phyloP scores from a whole-genome alignment of 23 tunicate genomes.

The Botrylloides violaceus region DNA sequence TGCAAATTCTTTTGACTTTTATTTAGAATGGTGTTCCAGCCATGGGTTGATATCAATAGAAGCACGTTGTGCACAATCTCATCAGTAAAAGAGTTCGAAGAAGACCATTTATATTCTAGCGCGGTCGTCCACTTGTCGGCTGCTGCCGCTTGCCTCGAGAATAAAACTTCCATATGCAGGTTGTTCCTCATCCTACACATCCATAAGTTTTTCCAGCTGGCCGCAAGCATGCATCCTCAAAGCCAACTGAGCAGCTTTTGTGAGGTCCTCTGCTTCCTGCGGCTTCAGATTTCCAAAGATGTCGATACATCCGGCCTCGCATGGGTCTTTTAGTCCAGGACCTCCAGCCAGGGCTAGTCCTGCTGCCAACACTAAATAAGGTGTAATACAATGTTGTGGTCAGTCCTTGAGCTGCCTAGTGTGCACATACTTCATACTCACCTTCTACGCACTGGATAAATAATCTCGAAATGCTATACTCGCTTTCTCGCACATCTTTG shows the following conservation, averaged over 20 bases:
- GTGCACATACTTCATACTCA: neutral
- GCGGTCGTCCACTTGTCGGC: no score
- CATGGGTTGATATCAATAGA: no score
- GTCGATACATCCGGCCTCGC: constrained; percentile 5
- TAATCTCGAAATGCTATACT: constrained; percentile 6
- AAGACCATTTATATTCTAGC: no score
- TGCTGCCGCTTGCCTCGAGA: no score
- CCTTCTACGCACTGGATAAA: constrained; percentile 20
- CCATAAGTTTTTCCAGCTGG: neutral
- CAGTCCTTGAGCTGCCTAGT: no score
- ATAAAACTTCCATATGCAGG: no score
- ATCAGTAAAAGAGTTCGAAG: no score
- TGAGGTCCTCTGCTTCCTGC: constrained; percentile 20
- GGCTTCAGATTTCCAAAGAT: neutral
- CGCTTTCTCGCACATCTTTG: constrained; percentile 17
- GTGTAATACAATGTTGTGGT: neutral
- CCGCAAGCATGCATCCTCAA: neutral
- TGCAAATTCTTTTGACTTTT: no score
- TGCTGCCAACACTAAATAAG: constrained; percentile 15
- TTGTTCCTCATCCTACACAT: neutral
- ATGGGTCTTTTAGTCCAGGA: constrained; percentile 24
- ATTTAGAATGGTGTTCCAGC: no score
- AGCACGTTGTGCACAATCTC: no score
- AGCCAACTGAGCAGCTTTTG: constrained; percentile 19
- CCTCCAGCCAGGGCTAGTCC: constrained; percentile 14